Conservation (phyloP, 2,113 vertebrate genomes). For the Chaetodon trifascialis region DNA sequence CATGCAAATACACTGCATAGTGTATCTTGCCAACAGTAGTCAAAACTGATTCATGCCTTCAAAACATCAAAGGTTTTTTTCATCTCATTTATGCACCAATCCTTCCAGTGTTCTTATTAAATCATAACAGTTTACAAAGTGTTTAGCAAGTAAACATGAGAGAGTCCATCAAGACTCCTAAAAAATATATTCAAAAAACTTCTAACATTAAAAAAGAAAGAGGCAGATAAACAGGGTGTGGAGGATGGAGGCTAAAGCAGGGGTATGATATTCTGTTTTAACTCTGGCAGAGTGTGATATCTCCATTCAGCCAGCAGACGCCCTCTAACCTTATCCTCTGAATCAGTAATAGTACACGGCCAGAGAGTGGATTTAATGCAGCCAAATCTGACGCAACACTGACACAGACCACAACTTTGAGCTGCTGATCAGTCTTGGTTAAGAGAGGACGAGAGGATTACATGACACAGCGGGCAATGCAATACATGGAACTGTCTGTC, state of each 20-base stretch:
- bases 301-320: slow-evolving; percentile 55
- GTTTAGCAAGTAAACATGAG: slow-evolving; percentile 29
- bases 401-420: slow-evolving; percentile 48
- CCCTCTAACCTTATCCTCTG: slow-evolving; percentile 40
- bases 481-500: slow-evolving; percentile 47
- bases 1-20: not conserved
- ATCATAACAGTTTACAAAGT: slow-evolving; percentile 30
- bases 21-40: not conserved
- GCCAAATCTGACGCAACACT: slow-evolving; percentile 54
- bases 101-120: slow-evolving; percentile 12
- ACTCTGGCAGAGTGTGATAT: slow-evolving; percentile 53
- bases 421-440: slow-evolving; percentile 61
- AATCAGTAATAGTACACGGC: slow-evolving; percentile 57
- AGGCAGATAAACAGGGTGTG: slow-evolving; percentile 21
- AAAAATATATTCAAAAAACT: not conserved
- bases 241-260: slow-evolving; percentile 21
- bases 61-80: not conserved
- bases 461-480: slow-evolving; percentile 34
- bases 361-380: slow-evolving; percentile 42
- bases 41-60: not conserved
- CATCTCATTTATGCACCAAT: not conserved
- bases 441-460: slow-evolving; percentile 57
- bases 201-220: slow-evolving; percentile 10
- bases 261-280: slow-evolving; percentile 58
- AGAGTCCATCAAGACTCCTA: not conserved